Evolutionary conservation across 2,888 invertebrate species (phyloP).

Genomic region (Euspilapteryx auroguttella): DNA sequence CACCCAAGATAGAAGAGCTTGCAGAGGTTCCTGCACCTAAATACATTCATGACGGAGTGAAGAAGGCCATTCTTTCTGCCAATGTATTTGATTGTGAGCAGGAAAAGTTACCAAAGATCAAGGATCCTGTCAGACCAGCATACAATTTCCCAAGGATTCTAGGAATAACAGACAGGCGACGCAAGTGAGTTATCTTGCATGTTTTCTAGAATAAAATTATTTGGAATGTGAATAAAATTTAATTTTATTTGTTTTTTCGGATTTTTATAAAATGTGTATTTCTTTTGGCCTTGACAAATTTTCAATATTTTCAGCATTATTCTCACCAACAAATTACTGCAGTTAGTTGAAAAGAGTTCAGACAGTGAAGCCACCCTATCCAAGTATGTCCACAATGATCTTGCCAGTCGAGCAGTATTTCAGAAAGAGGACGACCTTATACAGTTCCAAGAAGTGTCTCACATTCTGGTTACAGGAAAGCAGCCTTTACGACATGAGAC

Average conservation of each 20-base stretch:
- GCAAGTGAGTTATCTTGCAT: conserved; percentile 59
- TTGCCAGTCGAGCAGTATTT: conserved; percentile 57
- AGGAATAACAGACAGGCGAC: conserved; percentile 72
- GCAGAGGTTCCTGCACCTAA: conserved; percentile 49
- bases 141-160: conserved; percentile 71
- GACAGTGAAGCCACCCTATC: conserved; percentile 55
- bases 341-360: conserved; percentile 67
- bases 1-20: conserved; percentile 58
- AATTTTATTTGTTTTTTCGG: too few relatives aligned
- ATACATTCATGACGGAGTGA: conserved; percentile 60
- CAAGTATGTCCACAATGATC: conserved; percentile 63
- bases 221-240: too few relatives aligned
- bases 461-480: conserved; percentile 67
- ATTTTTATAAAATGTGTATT: too few relatives aligned
- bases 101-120: conserved; percentile 72
- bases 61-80: conserved; percentile 64
- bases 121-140: conserved; percentile 70
- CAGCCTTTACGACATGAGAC: conserved; percentile 60
- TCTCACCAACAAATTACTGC: conserved; percentile 65
- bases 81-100: conserved; percentile 79
- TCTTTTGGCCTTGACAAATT: too few relatives aligned
- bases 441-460: conserved; percentile 66
- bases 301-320: conserved; percentile 69
- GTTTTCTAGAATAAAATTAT: too few relatives aligned
- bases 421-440: conserved; percentile 63